These are phyloP conservation scores for Hermaeophaga mercurialis DNA, from an alignment of 2,888 invertebrate genomes.

Conservation along the genomic window DNA sequence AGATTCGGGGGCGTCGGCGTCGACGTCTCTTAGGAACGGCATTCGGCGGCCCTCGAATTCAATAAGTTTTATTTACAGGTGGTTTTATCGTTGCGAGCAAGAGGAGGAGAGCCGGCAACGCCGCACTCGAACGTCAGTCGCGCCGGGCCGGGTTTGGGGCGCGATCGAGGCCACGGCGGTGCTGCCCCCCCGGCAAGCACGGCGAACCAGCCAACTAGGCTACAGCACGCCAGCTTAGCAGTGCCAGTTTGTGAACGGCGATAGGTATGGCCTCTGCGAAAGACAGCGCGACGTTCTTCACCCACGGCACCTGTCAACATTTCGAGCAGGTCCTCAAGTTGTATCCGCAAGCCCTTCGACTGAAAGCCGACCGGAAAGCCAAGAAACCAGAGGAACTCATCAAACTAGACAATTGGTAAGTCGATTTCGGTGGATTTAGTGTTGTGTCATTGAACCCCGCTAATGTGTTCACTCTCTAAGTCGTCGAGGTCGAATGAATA, in stretches of 20 bases:
- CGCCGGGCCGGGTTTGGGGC: slow-evolving; percentile 54
- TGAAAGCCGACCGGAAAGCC: slow-evolving; percentile 88
- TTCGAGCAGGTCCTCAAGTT: slow-evolving; percentile 88
- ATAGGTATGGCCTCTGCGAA: slow-evolving; percentile 53
- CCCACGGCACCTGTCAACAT: slow-evolving; percentile 84
- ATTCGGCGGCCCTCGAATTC: too few species aligned
- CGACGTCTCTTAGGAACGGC: slow-evolving; percentile 30
- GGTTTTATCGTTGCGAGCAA: slow-evolving; percentile 39
- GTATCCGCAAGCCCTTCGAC: slow-evolving; percentile 87
- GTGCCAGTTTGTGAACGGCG: slow-evolving; percentile 46
- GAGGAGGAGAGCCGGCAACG: slow-evolving; percentile 37
- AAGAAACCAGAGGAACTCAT: slow-evolving; percentile 94
- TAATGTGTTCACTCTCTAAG: slow-evolving; percentile 44
- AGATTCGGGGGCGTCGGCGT: too few species aligned
- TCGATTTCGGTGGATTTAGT: slow-evolving; percentile 49
- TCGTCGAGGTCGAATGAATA: slow-evolving; percentile 43
- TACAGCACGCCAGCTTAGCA: slow-evolving; percentile 45
- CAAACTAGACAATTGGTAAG: slow-evolving; percentile 95
- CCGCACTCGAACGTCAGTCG: slow-evolving; percentile 54
- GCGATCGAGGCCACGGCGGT: slow-evolving; percentile 50
- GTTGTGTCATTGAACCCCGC: slow-evolving; percentile 53
- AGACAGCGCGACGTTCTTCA: slow-evolving; percentile 92
- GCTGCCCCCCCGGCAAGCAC: slow-evolving; percentile 44
- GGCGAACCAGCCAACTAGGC: slow-evolving; percentile 37
- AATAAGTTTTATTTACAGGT: slow-evolving; percentile 41